Conservation (phyloP, 2,888 invertebrate species). For the Eledone cirrhosa region DNA sequence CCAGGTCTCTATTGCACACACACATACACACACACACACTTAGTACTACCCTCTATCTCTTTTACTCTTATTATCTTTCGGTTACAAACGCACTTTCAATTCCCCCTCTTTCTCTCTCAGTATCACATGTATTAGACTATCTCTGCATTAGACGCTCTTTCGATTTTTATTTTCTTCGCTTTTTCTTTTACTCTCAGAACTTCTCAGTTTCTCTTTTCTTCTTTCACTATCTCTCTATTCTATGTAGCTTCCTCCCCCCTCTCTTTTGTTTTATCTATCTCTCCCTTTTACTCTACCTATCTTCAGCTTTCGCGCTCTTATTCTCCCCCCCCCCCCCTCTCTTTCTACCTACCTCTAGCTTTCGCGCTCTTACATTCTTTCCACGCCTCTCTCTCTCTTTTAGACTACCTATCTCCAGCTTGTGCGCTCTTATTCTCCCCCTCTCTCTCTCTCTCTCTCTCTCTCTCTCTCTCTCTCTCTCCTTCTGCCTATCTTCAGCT, state of each 20-base stretch:
- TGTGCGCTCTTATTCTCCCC: background rate
- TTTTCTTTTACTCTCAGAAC: background rate
- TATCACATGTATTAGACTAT: too few species aligned
- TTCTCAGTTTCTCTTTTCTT: background rate
- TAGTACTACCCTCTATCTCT: too few species aligned
- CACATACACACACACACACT: too few species aligned
- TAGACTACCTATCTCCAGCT: background rate
- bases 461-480: too few species aligned
- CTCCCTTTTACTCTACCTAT: background rate
- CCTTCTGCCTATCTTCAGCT: background rate
- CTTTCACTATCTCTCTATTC: background rate
- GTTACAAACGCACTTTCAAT: too few species aligned
- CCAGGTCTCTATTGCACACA: too few species aligned
- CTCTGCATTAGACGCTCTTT: background rate
- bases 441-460: background rate
- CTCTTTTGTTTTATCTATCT: background rate
- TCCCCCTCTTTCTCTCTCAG: too few species aligned
- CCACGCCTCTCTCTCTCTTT: background rate
- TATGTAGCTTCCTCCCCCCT: background rate
- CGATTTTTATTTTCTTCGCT: background rate
- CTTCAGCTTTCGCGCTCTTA: background rate
- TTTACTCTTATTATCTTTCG: too few species aligned
- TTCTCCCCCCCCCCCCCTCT: background rate
- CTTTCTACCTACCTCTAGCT: background rate
- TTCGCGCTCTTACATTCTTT: background rate